Percentiles rank a stretch among this genome's conserved stretches.
Evolutionary conservation across 2,797 vertebrate species (phyloP).

Genomic region (Phataginus tricuspis): DNA sequence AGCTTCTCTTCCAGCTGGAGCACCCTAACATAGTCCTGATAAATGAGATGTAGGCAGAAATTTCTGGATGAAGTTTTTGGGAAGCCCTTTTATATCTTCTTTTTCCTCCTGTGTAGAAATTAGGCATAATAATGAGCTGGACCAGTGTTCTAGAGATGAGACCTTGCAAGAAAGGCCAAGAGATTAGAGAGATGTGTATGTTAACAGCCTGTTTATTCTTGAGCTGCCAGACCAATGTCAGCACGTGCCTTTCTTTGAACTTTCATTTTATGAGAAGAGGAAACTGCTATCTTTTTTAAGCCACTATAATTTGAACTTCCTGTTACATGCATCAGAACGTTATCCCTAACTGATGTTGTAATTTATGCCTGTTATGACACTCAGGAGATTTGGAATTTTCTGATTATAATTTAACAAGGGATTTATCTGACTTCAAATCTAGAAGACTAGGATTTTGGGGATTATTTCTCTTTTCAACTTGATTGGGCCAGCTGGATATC

Average conservation of each 20-base stretch:
- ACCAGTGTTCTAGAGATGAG: not conserved
- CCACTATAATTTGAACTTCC: not conserved
- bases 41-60: not conserved
- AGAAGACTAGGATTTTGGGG: slow-evolving; percentile 37
- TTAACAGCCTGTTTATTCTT: not conserved
- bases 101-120: not conserved
- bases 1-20: not conserved
- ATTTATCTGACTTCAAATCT: slow-evolving; percentile 31
- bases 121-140: not conserved
- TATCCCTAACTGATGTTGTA: not conserved
- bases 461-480: slow-evolving; percentile 45
- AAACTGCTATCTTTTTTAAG: not conserved
- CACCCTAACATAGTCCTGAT: not conserved
- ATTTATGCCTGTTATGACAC: slow-evolving; percentile 6
- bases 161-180: not conserved
- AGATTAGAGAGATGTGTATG: not conserved
- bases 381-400: slow-evolving; percentile 57
- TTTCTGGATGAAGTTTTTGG: slow-evolving; percentile 29
- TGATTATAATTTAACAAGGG: slow-evolving; percentile 37
- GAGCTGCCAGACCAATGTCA: not conserved
- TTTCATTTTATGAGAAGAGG: not conserved
- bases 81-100: not conserved
- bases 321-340: not conserved
- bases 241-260: not conserved
- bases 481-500: slow-evolving; percentile 23